Evolutionary conservation across 2,797 vertebrate genomes (phyloP).

Genomic region (Ceyx erithaca): DNA sequence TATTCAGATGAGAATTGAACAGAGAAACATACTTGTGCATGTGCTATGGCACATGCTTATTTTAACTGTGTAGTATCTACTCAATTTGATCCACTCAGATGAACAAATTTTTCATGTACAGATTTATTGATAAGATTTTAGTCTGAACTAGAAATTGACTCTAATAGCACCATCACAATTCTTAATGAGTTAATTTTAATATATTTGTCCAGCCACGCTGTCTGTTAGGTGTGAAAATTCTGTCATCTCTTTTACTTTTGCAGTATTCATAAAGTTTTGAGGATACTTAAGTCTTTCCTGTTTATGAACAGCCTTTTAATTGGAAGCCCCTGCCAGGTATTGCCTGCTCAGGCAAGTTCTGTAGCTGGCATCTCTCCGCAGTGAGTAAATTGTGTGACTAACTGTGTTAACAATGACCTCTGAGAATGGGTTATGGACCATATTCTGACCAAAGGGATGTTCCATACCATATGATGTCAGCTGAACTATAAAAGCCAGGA

Average conservation of each 20-base stretch:
- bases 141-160: not conserved
- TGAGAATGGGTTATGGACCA: not conserved
- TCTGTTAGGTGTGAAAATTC: not conserved
- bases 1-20: not conserved
- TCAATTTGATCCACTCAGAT: not conserved
- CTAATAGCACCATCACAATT: not conserved
- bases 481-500: too few species aligned
- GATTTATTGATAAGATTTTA: not conserved
- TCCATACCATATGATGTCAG: too few species aligned
- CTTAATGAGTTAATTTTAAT: not conserved
- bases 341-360: not conserved
- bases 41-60: not conserved
- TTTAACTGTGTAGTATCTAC: not conserved
- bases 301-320: not conserved
- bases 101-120: not conserved
- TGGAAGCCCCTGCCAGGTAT: not conserved
- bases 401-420: not conserved
- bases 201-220: not conserved
- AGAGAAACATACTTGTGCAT: not conserved
- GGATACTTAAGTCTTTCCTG: not conserved
- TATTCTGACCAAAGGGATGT: too few species aligned
- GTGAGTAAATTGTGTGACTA: not conserved
- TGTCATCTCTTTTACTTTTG: not conserved
- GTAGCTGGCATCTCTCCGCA: not conserved
- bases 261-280: not conserved